Evolutionary conservation across 1,140 invertebrate species (phyloP), one percentile per base, ranked within the genome.

Genomic region (Drosophila lini): DNA sequence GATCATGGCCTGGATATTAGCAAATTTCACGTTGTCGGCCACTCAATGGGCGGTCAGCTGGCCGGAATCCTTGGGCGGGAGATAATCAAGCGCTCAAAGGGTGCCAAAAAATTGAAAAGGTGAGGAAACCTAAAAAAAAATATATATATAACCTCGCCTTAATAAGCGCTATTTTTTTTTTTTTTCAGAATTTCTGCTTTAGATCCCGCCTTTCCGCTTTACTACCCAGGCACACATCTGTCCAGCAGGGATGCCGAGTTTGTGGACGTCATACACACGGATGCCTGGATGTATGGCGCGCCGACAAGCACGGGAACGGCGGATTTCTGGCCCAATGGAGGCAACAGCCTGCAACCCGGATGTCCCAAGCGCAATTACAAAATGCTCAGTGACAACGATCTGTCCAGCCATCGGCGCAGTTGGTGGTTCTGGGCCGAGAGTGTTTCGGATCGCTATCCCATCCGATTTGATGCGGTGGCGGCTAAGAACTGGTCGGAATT

Each of bases 1-100:
- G 82, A 90, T 4, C 58, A 78, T 15, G 93, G 93, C 4, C 52
- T 93, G 28, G 78, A 93, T 16, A 53, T 90, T 31, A 74, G 93
- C 0, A 92, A 91, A 15, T 92, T 95, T n/a, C 96, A 97, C 83
- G 84, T 97, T 5, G 93, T 97, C 38, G 96, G 95, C 0, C 96
- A 96, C 88, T 96, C 96, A 6, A 91, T 97, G 40, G 96, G 96
- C 1, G 95, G 95, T 6, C 96, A 97, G 62, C 93, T 96, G 32
- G 94, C 95, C 3, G 96, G 96, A 0, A 94, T 95, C 53, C 93
- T 95, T 2, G 96, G 95, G 0, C 91, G 91, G 28, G 92, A 92
- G 60, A 68, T 94, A 5, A 77, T 82, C 16, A 86, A 81, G 13
- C 75, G 88, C 6, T 78, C 78, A 28, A 81, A 83, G 38, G 78